Base-by-base conservation (phyloP, 30 jellyfish, hydroid and myxozoan species). In the Aurelia aurita region DNA sequence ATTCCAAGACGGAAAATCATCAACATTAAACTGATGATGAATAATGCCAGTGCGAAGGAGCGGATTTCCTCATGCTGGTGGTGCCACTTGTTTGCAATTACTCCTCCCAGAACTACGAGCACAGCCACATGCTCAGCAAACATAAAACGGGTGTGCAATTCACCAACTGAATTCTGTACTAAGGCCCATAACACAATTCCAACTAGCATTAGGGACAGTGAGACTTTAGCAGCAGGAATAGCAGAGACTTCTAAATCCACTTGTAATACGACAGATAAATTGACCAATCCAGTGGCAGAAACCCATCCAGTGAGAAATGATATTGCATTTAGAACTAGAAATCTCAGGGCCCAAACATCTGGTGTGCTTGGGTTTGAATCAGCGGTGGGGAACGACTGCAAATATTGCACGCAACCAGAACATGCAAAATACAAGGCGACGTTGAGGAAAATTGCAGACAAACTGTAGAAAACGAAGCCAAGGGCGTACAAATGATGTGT, bases 291-390 rank as follows among this genome's bases (percentile, higher is more conserved):
- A 15, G 88, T 77, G 23, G 69, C 35, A 15, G 88, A 77, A 43
- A 77, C 78, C 88, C 88, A 77, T 3, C 88, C 88, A 77, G 88
- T 44, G 66, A 77, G 63, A 53, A 77, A 77, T n/a, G 88, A n/a
- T 0, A 61, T 60, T 21, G 79, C 88, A 49, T 77, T 77, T 47
- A 77, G 43, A 10, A 77, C 69, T 19, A 77, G 70, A 18, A 77
- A 22, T 16, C 79, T 69, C 43, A 77, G 47, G 20, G 53, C 51
- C 88, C 88, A 77, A 0, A 77, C 27, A 77, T 77, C 79, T 1
- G 57, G 47, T 21, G 63, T 22, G 29, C 62, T 72, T n/a, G 79
- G 57, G 27, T 1, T n/a, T 19, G 76, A 66, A 15, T 60, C 32
- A 11, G 79, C 59, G 23, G 62, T 72, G 5, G 79, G 58, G 14